Conservation (phyloP, 2,888 invertebrate species). For the Cosmia pyralina region DNA sequence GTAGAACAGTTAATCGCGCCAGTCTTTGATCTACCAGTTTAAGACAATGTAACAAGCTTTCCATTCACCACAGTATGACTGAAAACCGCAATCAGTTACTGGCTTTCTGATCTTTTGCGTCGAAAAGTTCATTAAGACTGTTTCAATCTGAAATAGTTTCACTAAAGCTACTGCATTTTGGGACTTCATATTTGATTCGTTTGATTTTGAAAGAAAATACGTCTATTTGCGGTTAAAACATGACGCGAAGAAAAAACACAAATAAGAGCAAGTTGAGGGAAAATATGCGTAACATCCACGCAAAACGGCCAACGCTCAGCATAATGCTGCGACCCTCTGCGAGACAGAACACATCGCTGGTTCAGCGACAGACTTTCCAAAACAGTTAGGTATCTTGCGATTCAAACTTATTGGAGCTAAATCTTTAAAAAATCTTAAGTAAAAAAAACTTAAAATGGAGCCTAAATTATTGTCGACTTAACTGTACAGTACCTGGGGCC, state of each 20-base stretch:
- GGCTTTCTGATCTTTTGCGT: not conserved
- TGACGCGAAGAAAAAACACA: not conserved
- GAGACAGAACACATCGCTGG: not conserved
- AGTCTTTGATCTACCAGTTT: not conserved
- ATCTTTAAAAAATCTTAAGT: too few species aligned
- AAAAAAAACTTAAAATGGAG: too few species aligned
- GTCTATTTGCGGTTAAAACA: not conserved
- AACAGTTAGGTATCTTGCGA: not conserved
- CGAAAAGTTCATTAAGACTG: slow-evolving; percentile 1
- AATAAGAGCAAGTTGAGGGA: not conserved
- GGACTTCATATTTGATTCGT: not conserved
- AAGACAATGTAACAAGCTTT: not conserved
- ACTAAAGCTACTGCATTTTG: slow-evolving; percentile 1
- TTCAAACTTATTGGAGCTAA: too few species aligned
- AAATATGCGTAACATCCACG: not conserved
- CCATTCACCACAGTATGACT: not conserved
- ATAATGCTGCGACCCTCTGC: not conserved
- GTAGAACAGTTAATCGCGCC: not conserved
- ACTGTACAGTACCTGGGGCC: too few species aligned
- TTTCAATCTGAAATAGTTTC: not conserved
- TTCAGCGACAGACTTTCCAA: not conserved
- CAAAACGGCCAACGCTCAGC: not conserved
- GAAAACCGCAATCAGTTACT: slow-evolving; percentile 19
- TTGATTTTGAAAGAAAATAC: not conserved
- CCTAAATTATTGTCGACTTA: too few species aligned